A percentile compares a stretch with the other conserved stretches of the same genome.
These are phyloP conservation scores for Berghia stephanieae DNA, from an alignment of 1,140 invertebrate genomes.

Conservation along the genomic window DNA sequence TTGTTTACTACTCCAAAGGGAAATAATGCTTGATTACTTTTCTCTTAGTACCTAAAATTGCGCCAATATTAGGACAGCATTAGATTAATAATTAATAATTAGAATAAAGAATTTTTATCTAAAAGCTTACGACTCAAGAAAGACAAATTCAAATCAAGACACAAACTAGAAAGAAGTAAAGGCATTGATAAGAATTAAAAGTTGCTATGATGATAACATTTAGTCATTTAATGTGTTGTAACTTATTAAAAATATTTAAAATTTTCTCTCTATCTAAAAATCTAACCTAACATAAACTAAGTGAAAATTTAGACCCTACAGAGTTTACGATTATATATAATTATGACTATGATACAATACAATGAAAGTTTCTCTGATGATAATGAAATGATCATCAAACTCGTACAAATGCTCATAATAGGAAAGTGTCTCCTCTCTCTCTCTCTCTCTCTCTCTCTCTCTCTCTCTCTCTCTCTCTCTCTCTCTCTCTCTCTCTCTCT, in stretches of 20 bases:
- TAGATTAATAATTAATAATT: too few relatives aligned
- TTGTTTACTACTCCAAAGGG: too few relatives aligned
- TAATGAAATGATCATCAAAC: neutral
- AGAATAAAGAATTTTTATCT: too few relatives aligned
- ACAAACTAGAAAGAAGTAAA: too few relatives aligned
- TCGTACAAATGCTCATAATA: neutral
- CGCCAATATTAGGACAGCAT: too few relatives aligned
- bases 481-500: slow-evolving; percentile 36
- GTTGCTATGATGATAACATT: too few relatives aligned
- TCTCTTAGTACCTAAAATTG: too few relatives aligned
- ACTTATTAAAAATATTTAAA: neutral
- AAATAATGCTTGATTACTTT: too few relatives aligned
- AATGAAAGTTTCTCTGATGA: neutral
- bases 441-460: slow-evolving; percentile 27
- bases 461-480: slow-evolving; percentile 26
- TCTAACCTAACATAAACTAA: neutral
- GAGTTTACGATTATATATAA: neutral
- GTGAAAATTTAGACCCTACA: neutral
- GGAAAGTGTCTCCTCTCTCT: slow-evolving; percentile 10
- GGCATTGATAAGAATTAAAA: too few relatives aligned
- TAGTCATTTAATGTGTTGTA: too few relatives aligned
- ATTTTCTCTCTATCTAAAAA: neutral
- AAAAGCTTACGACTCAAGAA: too few relatives aligned
- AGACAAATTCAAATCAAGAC: too few relatives aligned
- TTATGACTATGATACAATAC: neutral